Evolutionary conservation across 2,888 invertebrate genomes (phyloP), one percentile per base, ranked within the genome.

Genomic region (Caenorhabditis zanzibari): DNA sequence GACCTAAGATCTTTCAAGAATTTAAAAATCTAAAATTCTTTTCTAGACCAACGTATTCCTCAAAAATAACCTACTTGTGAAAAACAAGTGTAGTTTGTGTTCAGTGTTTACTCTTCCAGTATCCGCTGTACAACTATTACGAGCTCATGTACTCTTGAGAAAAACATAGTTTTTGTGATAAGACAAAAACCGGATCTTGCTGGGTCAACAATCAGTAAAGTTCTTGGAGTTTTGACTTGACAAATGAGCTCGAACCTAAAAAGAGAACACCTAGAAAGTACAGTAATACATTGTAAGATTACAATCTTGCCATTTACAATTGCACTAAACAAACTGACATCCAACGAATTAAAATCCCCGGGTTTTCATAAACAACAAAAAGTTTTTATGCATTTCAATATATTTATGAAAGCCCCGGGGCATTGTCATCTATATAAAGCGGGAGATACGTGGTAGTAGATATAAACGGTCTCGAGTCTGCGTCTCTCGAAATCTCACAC

Each of bases 391-490:
- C 54, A 54, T 54, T 54, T 68, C 38, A 68, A 68, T 38, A 68
- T 59, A 71, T 35, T 72, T 61, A 61, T 73, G 52, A 61, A 49
- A 73, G 47, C 61, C 49, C 58, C 72, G 47, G 47, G 68, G 47
- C 35, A 32, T 66, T 66, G 64, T 66, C 64, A 66, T 66, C 64
- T 68, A 52, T 68, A 52, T 68, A 52, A 68, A 68, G 68, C 68
- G 68, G 28, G 14, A 73, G 73, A 73, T 73, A 73, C 73, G 61
- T 63, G 74, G 74, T 44, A 54, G 54, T 56, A 74, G 74, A 74
- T 74, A 74, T 74, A 74, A 64, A 74, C 74, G 64, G 64, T 74
- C 74, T 74, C 74, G 74, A 63, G 44, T 63, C 74, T 59, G 61
- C 74, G 74, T 74, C 38, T 64, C 63, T 52, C 0, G 14, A 9